Percentiles rank a stretch among this genome's conserved stretches.
These are phyloP conservation scores for Enteromius treurensis DNA, from an alignment of 2,797 vertebrate species.

Conservation along the genomic window DNA sequence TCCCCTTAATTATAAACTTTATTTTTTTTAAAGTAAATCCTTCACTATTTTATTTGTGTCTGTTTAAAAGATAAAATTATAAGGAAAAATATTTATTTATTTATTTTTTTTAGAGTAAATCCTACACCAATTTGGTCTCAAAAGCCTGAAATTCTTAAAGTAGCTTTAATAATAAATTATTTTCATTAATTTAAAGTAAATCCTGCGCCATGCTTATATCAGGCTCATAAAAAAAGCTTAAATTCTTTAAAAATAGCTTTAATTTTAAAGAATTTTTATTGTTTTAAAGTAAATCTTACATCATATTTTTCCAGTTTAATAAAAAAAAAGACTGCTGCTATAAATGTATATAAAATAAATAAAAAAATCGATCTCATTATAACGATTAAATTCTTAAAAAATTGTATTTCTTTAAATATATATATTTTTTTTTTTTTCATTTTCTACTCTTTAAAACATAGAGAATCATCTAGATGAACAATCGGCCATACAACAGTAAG, in stretches of 20 bases:
- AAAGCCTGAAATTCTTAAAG: not conserved
- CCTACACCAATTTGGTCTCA: not conserved
- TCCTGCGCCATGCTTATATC: not conserved
- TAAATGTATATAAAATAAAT: not conserved
- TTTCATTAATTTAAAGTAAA: not conserved
- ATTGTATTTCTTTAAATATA: too few species aligned
- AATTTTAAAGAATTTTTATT: too few species aligned
- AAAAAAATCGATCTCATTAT: not conserved
- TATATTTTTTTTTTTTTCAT: too few species aligned
- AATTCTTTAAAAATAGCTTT: not conserved
- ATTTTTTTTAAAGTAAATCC: not conserved
- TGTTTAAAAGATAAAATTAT: not conserved
- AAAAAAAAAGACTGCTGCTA: not conserved
- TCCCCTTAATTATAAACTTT: too few species aligned
- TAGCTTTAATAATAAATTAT: not conserved
- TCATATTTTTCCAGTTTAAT: not conserved
- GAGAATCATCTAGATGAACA: too few species aligned
- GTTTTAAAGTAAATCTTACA: too few species aligned
- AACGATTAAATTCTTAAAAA: too few species aligned
- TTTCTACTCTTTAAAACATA: too few species aligned
- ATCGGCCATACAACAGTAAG: too few species aligned
- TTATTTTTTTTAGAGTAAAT: not conserved
- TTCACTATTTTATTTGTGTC: not conserved
- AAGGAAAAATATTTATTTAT: not conserved
- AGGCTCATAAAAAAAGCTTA: not conserved